A percentile compares a stretch with the other conserved stretches of the same genome.
Evolutionary conservation across 1,140 invertebrate species (phyloP).

Genomic region (Platorchestia sp.): DNA sequence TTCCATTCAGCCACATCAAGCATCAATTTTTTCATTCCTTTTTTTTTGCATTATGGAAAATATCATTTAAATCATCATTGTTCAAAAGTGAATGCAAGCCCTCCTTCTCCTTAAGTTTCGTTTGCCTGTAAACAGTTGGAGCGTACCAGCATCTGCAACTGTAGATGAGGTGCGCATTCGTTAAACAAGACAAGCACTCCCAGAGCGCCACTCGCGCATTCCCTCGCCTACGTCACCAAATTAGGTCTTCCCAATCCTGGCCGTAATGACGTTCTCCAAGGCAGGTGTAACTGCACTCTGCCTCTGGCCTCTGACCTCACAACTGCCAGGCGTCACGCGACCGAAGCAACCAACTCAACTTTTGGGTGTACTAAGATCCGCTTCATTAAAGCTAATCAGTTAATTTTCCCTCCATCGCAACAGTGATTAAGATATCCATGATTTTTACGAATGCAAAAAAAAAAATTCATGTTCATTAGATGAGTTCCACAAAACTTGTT

Average conservation of each 20-base stretch:
- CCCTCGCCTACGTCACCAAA: neutral
- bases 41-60: neutral
- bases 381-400: neutral
- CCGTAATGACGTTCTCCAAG: neutral
- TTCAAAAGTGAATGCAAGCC: neutral
- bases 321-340: neutral
- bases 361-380: neutral
- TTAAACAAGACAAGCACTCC: too few relatives aligned
- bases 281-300: neutral
- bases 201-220: neutral
- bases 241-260: neutral
- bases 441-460: neutral
- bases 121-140: too few relatives aligned
- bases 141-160: neutral
- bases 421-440: neutral
- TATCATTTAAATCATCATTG: neutral
- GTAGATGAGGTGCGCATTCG: neutral
- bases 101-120: neutral
- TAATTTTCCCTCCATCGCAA: neutral
- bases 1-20: too few relatives aligned
- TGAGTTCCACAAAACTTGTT: too few relatives aligned
- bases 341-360: neutral
- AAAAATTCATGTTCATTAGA: too few relatives aligned
- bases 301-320: neutral
- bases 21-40: neutral